phyloP scores from a whole-genome alignment of 2,888 invertebrate genomes.

The Brachynemurus nebulosus region DNA sequence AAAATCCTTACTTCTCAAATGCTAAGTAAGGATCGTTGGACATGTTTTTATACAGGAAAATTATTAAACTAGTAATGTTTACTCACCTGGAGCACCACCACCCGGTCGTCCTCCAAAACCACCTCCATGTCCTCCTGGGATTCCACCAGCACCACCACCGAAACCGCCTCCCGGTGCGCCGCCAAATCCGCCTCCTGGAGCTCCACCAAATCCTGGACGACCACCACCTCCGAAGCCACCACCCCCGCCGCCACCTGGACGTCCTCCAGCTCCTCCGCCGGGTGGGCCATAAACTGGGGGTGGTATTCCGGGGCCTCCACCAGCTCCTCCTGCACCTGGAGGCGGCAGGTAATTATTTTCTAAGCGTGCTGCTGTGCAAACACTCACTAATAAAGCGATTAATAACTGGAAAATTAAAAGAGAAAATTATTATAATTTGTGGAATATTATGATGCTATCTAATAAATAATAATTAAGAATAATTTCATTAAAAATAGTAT shows the following conservation, averaged over 20 bases:
- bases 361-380: conserved; percentile 4
- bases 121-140: background rate
- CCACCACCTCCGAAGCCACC: background rate
- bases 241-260: background rate
- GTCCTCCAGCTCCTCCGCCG: background rate
- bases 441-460: no score
- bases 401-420: conserved; percentile 2
- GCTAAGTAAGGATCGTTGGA: no score
- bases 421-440: no score
- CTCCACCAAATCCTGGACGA: background rate
- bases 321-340: conserved; percentile 3
- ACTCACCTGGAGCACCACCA: conserved; percentile 9
- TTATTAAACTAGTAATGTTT: no score
- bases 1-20: no score
- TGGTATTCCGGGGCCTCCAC: conserved; percentile 6
- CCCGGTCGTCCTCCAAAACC: conserved; percentile 13
- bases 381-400: background rate
- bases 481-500: no score
- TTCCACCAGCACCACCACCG: background rate
- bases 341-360: conserved; percentile 10
- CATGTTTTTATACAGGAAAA: no score
- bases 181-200: background rate
- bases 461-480: no score
- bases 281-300: conserved; percentile 3
- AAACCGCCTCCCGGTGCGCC: conserved; percentile 1